A percentile compares a stretch with the other conserved stretches of the same genome.
phyloP scores from a whole-genome alignment of 2,113 vertebrate species.

The Galeopterus variegatus region DNA sequence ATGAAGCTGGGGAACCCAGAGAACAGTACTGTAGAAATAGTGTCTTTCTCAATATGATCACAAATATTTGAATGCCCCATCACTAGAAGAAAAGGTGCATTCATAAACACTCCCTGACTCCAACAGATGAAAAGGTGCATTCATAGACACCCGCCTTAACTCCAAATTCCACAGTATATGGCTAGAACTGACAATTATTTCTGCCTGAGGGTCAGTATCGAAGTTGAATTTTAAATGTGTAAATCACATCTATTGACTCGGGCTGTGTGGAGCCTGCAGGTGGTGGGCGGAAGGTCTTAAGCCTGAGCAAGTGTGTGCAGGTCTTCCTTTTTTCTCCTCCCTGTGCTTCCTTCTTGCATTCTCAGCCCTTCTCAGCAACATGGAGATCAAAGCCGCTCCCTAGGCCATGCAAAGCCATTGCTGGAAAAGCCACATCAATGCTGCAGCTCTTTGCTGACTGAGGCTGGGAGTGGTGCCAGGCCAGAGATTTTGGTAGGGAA shows the following conservation, averaged over 20 bases:
- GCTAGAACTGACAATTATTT: slow-evolving; percentile 12
- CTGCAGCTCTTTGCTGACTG: slow-evolving; percentile 69
- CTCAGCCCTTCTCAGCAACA: background rate
- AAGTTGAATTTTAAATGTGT: background rate
- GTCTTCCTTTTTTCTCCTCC: background rate
- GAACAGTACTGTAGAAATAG: background rate
- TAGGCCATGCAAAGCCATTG: slow-evolving; percentile 33
- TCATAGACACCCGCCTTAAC: background rate
- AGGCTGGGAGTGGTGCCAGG: slow-evolving; percentile 82
- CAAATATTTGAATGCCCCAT: background rate
- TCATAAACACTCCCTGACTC: background rate
- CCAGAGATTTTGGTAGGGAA: slow-evolving; percentile 78
- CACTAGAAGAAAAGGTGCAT: slow-evolving; percentile 40
- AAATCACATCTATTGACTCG: slow-evolving; percentile 3
- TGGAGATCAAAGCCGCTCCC: slow-evolving; percentile 69
- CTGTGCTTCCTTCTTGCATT: background rate
- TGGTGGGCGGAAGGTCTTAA: background rate
- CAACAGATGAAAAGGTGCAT: background rate
- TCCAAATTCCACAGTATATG: background rate
- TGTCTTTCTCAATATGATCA: background rate
- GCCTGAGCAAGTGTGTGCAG: slow-evolving; percentile 18
- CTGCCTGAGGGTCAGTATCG: slow-evolving; percentile 43
- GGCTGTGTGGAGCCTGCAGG: background rate
- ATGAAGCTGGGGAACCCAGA: background rate
- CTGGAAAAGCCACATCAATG: slow-evolving; percentile 70